Conservation (phyloP, 2,113 vertebrate genomes). For the Heptranchias perlo region DNA sequence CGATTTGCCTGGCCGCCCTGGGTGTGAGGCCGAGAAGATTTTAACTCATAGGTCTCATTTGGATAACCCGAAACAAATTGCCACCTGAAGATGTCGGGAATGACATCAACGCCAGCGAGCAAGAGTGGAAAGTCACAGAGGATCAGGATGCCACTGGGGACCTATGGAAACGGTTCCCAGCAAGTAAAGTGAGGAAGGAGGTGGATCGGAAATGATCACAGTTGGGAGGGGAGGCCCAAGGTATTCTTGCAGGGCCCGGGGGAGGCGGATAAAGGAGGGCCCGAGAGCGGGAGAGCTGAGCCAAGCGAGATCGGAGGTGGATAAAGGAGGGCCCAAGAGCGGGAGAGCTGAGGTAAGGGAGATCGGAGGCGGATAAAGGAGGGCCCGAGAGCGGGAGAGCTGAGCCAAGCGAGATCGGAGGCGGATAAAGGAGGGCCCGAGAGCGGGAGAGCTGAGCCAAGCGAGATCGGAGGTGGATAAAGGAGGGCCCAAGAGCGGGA, state of each 20-base stretch:
- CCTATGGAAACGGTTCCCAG: not conserved
- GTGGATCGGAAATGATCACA: not conserved
- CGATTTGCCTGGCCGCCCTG: not conserved
- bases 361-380: too few relatives aligned
- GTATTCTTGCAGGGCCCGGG: not conserved
- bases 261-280: too few relatives aligned
- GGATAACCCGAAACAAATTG: not conserved
- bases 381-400: too few relatives aligned
- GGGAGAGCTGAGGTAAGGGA: too few relatives aligned
- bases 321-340: too few relatives aligned
- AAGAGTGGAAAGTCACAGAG: not conserved
- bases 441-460: too few relatives aligned
- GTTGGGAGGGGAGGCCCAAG: not conserved
- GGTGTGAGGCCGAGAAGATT: not conserved
- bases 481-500: too few relatives aligned
- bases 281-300: too few relatives aligned
- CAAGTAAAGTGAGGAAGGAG: not conserved
- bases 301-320: too few relatives aligned
- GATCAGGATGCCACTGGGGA: not conserved
- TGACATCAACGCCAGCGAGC: not conserved
- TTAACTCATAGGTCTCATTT: not conserved
- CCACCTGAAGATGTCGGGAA: not conserved
- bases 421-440: too few relatives aligned
- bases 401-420: too few relatives aligned
- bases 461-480: too few relatives aligned